Conservation (phyloP, 2,797 vertebrate species). For the Enoplosus armatus region DNA sequence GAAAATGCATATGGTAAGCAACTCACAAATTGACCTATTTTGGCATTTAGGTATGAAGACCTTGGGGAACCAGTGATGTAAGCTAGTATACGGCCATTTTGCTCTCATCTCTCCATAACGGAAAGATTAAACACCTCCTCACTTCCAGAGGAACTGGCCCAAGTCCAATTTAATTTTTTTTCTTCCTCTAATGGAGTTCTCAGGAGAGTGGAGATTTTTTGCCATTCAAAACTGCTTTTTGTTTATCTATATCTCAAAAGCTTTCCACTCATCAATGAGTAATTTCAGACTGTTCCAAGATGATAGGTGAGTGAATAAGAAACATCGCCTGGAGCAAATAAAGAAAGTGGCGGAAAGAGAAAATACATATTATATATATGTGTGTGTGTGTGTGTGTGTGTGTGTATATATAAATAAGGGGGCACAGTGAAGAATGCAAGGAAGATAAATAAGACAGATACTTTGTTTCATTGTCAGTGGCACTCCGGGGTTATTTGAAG, state of each 20-base stretch:
- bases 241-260: conserved; percentile 87
- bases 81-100: conserved; percentile 43
- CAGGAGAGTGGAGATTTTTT: conserved; percentile 79
- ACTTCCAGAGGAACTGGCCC: conserved; percentile 43
- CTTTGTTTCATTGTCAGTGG: conserved; percentile 98
- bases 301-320: conserved; percentile 90
- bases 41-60: conserved; percentile 13
- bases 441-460: conserved; percentile 97
- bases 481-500: conserved; percentile 95
- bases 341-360: conserved; percentile 78
- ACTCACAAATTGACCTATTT: conserved; percentile 9
- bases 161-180: conserved; percentile 55
- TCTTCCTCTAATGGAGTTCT: conserved; percentile 77
- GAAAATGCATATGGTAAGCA: conserved; percentile 15
- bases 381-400: no score
- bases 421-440: conserved; percentile 88
- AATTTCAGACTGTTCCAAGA: conserved; percentile 90
- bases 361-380: no score
- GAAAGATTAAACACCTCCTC: conserved; percentile 56
- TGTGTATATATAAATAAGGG: conserved; percentile 61
- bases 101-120: conserved; percentile 29
- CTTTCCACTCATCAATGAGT: conserved; percentile 87
- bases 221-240: conserved; percentile 83
- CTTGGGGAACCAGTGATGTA: conserved; percentile 9
- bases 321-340: conserved; percentile 90